These are phyloP conservation scores for Syngnathus rostellatus DNA, from an alignment of 2,797 vertebrate species.

Conservation along the genomic window DNA sequence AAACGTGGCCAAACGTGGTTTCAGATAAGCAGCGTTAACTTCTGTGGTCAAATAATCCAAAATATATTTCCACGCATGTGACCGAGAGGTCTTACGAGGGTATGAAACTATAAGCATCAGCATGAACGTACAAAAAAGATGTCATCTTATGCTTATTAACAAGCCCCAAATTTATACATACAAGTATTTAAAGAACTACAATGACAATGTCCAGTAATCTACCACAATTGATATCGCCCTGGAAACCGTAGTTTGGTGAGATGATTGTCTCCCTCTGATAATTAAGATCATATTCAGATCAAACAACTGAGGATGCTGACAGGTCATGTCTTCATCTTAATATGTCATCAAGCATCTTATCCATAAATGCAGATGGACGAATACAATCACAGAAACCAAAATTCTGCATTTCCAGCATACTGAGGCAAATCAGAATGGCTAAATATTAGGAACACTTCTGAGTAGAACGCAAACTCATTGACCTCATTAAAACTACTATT, in stretches of 20 bases:
- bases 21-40: too few relatives aligned
- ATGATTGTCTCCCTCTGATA: too few relatives aligned
- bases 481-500: background rate
- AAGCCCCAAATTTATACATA: background rate
- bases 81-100: too few relatives aligned
- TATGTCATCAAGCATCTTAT: slow-evolving; percentile 1
- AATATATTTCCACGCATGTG: too few relatives aligned
- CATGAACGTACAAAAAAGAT: background rate
- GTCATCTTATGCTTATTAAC: background rate
- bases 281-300: background rate
- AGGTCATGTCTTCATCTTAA: slow-evolving; percentile 7
- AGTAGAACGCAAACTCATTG: background rate
- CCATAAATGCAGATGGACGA: background rate
- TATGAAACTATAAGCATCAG: too few relatives aligned
- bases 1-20: too few relatives aligned
- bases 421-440: too few relatives aligned
- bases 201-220: too few relatives aligned
- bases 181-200: too few relatives aligned
- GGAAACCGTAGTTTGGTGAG: background rate
- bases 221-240: too few relatives aligned
- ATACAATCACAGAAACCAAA: background rate
- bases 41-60: too few relatives aligned
- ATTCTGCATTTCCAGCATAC: background rate
- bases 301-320: background rate
- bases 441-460: background rate